Evolutionary conservation across 1,140 invertebrate species (phyloP).

Genomic region (Hermatobates lingyangjiaoensis): DNA sequence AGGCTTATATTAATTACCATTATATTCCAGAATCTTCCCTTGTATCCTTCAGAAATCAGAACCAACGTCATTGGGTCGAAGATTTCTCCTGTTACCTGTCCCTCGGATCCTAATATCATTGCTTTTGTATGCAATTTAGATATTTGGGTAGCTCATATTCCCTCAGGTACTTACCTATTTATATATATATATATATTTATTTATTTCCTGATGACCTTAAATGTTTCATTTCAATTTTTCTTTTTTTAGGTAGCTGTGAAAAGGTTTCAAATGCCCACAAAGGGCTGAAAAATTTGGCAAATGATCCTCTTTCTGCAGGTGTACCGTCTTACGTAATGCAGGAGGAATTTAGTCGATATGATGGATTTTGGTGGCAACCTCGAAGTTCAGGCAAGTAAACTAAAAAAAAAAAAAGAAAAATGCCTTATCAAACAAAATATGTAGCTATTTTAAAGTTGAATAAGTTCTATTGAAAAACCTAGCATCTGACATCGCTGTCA

Average conservation of each 20-base stretch:
- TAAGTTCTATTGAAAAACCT: too few species aligned
- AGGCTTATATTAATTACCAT: too few species aligned
- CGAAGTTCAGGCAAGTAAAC: conserved; percentile 34
- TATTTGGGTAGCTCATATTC: conserved; percentile 68
- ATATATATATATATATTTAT: neutral
- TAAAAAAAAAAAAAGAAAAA: too few species aligned
- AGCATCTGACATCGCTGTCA: too few species aligned
- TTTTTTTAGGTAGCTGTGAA: conserved; percentile 24
- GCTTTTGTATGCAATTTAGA: conserved; percentile 81
- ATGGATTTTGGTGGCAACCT: conserved; percentile 96
- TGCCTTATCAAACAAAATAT: too few species aligned
- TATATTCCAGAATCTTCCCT: conserved; percentile 35
- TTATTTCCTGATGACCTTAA: neutral
- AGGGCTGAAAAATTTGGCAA: conserved; percentile 46
- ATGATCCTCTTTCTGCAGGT: conserved; percentile 75
- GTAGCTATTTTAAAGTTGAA: too few species aligned
- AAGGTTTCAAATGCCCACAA: conserved; percentile 67
- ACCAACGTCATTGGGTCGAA: conserved; percentile 42
- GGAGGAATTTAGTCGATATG: conserved; percentile 91
- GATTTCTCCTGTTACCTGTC: conserved; percentile 81
- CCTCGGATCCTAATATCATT: conserved; percentile 63
- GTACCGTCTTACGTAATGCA: conserved; percentile 94
- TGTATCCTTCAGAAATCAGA: conserved; percentile 50
- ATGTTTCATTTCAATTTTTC: too few species aligned
- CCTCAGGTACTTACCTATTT: conserved; percentile 36